These are phyloP conservation scores for Cebidichthys violaceus DNA, from an alignment of 2,113 vertebrate species.

Conservation along the genomic window DNA sequence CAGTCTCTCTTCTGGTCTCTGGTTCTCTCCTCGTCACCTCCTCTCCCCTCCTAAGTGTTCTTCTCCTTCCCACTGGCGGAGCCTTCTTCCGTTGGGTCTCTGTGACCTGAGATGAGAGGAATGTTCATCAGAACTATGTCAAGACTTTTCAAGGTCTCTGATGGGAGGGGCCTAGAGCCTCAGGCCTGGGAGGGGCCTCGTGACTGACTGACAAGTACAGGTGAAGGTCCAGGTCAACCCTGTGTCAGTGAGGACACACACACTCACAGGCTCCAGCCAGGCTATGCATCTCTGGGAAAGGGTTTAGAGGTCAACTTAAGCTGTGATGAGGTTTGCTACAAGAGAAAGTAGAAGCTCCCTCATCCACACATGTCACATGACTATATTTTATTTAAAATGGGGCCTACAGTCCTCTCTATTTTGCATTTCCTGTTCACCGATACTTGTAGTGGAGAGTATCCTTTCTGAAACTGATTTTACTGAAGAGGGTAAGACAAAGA, in stretches of 20 bases:
- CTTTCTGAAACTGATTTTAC: background rate
- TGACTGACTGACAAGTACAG: slow-evolving; percentile 80
- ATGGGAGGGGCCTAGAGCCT: slow-evolving; percentile 25
- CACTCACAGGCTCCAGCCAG: slow-evolving; percentile 69
- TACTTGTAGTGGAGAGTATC: background rate
- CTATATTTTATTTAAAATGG: background rate
- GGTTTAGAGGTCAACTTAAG: slow-evolving; percentile 71
- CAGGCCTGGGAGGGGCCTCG: slow-evolving; percentile 51
- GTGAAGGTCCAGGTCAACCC: slow-evolving; percentile 75
- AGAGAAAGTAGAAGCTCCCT: slow-evolving; percentile 53
- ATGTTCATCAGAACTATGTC: slow-evolving; percentile 62
- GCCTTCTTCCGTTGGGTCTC: slow-evolving; percentile 55
- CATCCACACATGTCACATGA: background rate
- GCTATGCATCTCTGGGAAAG: slow-evolving; percentile 64
- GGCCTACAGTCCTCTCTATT: background rate
- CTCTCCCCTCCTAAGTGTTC: slow-evolving; percentile 24
- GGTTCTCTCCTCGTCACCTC: slow-evolving; percentile 17
- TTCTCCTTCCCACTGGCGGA: slow-evolving; percentile 6
- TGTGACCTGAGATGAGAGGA: slow-evolving; percentile 69
- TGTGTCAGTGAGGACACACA: slow-evolving; percentile 64
- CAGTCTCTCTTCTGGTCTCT: slow-evolving; percentile 13
- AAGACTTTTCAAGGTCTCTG: slow-evolving; percentile 60
- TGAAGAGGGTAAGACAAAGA: background rate
- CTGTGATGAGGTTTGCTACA: slow-evolving; percentile 56
- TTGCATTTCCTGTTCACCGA: background rate